phyloP scores from a whole-genome alignment of 2,113 vertebrate species.

The Fregetta grallaria region DNA sequence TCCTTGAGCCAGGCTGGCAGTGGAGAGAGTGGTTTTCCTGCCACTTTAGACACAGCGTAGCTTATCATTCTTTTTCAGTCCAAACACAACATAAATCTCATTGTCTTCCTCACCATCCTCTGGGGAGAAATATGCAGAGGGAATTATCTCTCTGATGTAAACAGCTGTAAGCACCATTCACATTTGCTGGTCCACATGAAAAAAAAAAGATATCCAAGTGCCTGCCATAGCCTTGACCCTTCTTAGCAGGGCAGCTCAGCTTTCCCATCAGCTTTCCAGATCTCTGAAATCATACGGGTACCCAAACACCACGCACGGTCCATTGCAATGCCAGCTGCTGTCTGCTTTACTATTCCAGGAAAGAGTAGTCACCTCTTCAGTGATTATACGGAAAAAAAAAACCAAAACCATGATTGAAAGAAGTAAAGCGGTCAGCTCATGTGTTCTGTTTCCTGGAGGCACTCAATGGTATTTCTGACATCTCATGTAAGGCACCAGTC shows the following conservation, averaged over 20 bases:
- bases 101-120: neutral
- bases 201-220: neutral
- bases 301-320: neutral
- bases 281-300: neutral
- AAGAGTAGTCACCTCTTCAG: neutral
- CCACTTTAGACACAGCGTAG: neutral
- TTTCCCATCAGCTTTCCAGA: neutral
- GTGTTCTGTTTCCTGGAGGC: slow-evolving; percentile 50
- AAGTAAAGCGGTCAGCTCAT: neutral
- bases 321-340: neutral
- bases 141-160: slow-evolving; percentile 2
- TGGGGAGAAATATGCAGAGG: neutral
- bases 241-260: neutral
- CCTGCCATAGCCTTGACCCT: neutral
- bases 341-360: slow-evolving; percentile 10
- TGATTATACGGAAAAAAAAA: neutral
- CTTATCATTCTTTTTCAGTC: neutral
- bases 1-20: neutral
- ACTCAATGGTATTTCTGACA: slow-evolving; percentile 47
- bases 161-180: slow-evolving; percentile 24
- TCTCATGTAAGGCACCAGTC: slow-evolving; percentile 61
- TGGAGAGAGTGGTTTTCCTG: neutral
- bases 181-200: neutral
- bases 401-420: neutral
- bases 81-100: neutral